Conservation (phyloP, 2,113 vertebrate genomes). For the Campylorhamphus procurvoides region DNA sequence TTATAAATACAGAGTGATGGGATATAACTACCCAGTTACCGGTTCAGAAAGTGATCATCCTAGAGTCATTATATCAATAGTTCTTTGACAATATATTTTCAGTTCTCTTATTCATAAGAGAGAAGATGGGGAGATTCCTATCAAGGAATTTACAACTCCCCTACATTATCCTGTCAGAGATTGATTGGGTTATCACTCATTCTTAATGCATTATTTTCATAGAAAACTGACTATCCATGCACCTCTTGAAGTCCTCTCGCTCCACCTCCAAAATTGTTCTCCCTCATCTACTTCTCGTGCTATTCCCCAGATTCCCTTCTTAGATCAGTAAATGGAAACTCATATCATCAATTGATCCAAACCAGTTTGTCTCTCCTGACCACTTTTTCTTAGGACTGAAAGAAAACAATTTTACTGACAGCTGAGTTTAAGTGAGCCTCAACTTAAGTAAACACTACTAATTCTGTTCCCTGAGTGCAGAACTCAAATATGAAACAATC, state of each 20-base stretch:
- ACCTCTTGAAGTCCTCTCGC: not conserved
- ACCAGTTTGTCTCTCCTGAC: not conserved
- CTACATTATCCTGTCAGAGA: not conserved
- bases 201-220: not conserved
- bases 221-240: not conserved
- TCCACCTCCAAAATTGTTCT: not conserved
- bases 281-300: not conserved
- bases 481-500: not conserved
- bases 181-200: not conserved
- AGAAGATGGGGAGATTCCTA: not conserved
- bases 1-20: not conserved
- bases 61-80: not conserved
- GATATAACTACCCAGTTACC: not conserved
- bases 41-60: not conserved
- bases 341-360: not conserved
- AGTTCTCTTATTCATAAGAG: not conserved
- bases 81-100: not conserved
- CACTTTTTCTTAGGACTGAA: not conserved
- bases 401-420: not conserved
- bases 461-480: not conserved
- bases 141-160: not conserved
- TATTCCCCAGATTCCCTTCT: not conserved
- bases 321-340: not conserved
- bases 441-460: not conserved
- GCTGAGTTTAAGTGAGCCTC: not conserved